phyloP scores from a whole-genome alignment of 1,140 invertebrate genomes.

The Rhyacophila brunnea region DNA sequence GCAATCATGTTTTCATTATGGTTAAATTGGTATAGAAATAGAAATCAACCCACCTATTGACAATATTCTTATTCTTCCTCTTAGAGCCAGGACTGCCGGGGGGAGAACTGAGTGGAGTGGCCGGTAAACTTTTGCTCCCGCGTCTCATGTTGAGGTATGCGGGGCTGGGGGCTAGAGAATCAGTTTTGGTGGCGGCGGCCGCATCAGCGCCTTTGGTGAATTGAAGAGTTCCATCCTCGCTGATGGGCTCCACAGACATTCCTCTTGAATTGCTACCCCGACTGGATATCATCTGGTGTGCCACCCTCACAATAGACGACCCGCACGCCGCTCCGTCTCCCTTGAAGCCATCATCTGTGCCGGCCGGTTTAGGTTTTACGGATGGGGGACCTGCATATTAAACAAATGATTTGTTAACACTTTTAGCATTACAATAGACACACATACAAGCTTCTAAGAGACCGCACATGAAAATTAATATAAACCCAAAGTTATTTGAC shows the following conservation, averaged over 20 bases:
- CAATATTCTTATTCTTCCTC: conserved; percentile 42
- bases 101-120: conserved; percentile 64
- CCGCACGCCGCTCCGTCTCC: conserved; percentile 68
- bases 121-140: conserved; percentile 69
- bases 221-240: conserved; percentile 36
- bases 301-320: conserved; percentile 60
- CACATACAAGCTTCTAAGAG: too few relatives aligned
- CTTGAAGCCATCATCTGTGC: conserved; percentile 69
- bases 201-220: conserved; percentile 20
- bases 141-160: conserved; percentile 49
- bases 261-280: conserved; percentile 38
- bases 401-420: background rate
- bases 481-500: too few relatives aligned
- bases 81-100: conserved; percentile 57
- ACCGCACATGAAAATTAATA: too few relatives aligned
- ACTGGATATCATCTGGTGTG: conserved; percentile 67
- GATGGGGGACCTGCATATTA: conserved; percentile 35
- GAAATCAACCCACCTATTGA: conserved; percentile 43
- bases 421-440: too few relatives aligned
- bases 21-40: too few relatives aligned
- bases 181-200: background rate
- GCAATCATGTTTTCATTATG: too few relatives aligned
- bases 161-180: conserved; percentile 25
- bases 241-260: conserved; percentile 46
- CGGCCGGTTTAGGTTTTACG: conserved; percentile 57